Base-by-base conservation (phyloP, 1,140 invertebrate genomes). In the Pogonognathellus flavescens region DNA sequence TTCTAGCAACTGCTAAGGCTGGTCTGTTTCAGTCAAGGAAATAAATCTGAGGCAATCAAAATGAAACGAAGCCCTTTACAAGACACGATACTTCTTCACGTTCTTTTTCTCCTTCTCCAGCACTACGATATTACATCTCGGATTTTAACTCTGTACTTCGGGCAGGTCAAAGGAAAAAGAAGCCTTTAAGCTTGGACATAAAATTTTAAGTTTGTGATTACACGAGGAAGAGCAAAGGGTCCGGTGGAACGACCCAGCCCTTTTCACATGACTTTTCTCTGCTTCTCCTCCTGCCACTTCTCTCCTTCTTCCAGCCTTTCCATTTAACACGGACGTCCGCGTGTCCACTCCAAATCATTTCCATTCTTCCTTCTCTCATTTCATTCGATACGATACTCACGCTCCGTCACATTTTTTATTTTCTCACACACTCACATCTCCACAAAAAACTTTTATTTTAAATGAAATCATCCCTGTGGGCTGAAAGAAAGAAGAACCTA, bases 91-190 rank as follows among this genome's bases (percentile, higher is more conserved):
- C 31, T 41, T 72, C 10, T 72, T 72, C 66, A 41, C 10, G n/a
- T 76, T 76, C 31, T 76, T 49, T 76, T 50, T 50, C 70, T 25
- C 10, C 10, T 3, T 3, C 22, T 41, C 31, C 31, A 41, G 2
- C 10, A 14, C 53, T 13, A 5, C n/a, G 2, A 14, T 57, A 4
- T 57, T 57, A 14, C n/a, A 57, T 57, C 53, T 13, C 53, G n/a
- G n/a, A 9, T 14, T 13, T 14, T 13, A 14, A 57, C 11, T 14
- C 53, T 57, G 10, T 9, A 76, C 25, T 76, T 76, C 70, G 70
- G 70, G 70, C 70, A 76, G 70, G 70, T 76, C 70, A 76, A 76
- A 76, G 70, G 31, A 31, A 76, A 76, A 50, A 76, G 70, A 76
- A 76, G 70, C 70, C 41, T 76, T 11, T 31, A 20, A 66, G 70